These are phyloP conservation scores for Manacus vitellinus DNA, from an alignment of 2,113 vertebrate genomes.

Conservation along the genomic window DNA sequence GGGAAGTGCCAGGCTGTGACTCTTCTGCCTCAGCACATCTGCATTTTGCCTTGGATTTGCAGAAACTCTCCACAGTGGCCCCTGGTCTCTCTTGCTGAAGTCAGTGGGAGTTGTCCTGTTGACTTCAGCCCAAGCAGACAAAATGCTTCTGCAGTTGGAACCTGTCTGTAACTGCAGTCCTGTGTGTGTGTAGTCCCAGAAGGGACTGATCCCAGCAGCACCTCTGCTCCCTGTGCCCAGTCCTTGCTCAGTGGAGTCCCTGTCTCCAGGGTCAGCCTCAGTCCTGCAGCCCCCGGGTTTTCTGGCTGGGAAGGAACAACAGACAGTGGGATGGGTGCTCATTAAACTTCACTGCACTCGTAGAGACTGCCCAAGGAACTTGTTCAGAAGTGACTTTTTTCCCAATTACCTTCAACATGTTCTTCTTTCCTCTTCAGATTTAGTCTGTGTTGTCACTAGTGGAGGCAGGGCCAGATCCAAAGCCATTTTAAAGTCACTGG, in stretches of 20 bases:
- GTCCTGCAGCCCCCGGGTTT: neutral
- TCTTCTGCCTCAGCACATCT: neutral
- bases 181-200: neutral
- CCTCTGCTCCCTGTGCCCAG: neutral
- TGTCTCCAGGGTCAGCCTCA: neutral
- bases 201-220: neutral
- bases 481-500: neutral
- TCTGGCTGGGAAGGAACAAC: neutral
- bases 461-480: neutral
- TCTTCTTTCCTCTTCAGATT: neutral
- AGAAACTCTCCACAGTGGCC: neutral
- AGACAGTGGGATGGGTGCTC: neutral
- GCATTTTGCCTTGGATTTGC: conserved; percentile 10
- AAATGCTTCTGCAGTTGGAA: neutral
- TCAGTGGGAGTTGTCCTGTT: neutral
- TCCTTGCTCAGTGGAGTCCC: neutral
- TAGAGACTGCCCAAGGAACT: neutral
- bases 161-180: neutral
- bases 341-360: neutral
- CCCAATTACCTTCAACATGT: neutral
- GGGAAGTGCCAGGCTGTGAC: neutral
- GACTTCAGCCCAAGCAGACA: neutral
- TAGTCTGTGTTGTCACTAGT: neutral
- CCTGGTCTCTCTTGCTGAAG: neutral
- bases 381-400: neutral